A percentile compares a stretch with the other conserved stretches of the same genome.
phyloP scores from a whole-genome alignment of 2,888 invertebrate species.

The Cepaea hortensis region DNA sequence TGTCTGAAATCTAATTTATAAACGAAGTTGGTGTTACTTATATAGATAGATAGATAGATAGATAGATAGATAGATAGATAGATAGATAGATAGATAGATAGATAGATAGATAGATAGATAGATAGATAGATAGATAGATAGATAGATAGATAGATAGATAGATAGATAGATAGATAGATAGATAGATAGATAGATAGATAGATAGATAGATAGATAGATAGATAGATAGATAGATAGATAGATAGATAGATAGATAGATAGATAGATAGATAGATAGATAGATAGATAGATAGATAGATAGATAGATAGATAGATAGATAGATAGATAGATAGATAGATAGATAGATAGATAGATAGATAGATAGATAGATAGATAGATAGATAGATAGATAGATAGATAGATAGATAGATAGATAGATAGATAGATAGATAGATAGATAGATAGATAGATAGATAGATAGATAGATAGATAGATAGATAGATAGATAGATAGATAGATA shows the following conservation, averaged over 20 bases:
- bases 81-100: conserved; percentile 19
- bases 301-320: conserved; percentile 7
- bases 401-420: too few species aligned
- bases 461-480: too few species aligned
- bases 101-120: conserved; percentile 5
- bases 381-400: too few species aligned
- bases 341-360: too few species aligned
- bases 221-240: conserved; percentile 7
- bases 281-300: conserved; percentile 4
- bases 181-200: conserved; percentile 14
- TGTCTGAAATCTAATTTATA: not conserved
- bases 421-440: too few species aligned
- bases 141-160: conserved; percentile 19
- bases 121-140: conserved; percentile 15
- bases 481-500: too few species aligned
- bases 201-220: conserved; percentile 7
- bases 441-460: too few species aligned
- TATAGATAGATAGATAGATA: too few species aligned
- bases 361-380: too few species aligned
- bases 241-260: conserved; percentile 14
- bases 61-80: not conserved
- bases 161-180: conserved; percentile 19
- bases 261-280: conserved; percentile 18
- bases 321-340: too few species aligned
- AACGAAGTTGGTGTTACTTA: not conserved